Conservation (phyloP, 2,797 vertebrate genomes). For the Oreochromis mossambicus region DNA sequence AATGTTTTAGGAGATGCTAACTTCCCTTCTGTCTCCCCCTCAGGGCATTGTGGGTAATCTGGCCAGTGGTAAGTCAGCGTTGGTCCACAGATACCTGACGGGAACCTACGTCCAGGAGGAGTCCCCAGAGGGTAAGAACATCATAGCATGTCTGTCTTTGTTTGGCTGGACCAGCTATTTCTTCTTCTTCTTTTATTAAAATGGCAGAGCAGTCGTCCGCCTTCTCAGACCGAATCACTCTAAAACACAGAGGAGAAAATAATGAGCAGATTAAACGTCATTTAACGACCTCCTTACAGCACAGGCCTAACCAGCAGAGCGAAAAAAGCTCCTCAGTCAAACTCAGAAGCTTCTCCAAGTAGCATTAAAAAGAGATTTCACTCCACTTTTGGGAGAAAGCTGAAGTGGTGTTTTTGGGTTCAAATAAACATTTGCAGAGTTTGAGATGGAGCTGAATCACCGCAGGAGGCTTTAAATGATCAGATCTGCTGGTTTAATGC, state of each 20-base stretch:
- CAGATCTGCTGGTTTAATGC: neutral
- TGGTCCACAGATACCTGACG: conserved; percentile 95
- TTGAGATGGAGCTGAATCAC: neutral
- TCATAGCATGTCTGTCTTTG: neutral
- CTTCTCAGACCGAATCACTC: neutral
- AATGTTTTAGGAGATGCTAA: neutral
- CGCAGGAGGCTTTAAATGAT: neutral
- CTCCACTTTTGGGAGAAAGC: neutral
- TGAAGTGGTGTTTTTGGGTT: neutral
- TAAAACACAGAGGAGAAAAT: neutral
- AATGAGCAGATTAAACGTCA: neutral
- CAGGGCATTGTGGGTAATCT: conserved; percentile 97
- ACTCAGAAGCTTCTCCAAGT: neutral
- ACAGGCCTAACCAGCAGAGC: neutral
- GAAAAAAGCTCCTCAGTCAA: neutral
- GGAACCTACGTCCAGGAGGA: conserved; percentile 97
- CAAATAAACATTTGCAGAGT: neutral
- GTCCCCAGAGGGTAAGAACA: conserved; percentile 88
- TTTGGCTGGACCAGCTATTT: neutral
- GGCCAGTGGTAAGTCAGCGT: conserved; percentile 93
- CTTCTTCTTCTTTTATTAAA: neutral
- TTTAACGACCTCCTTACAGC: neutral
- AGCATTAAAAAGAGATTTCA: neutral
- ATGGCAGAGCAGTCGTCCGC: neutral
- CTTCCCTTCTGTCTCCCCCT: neutral